Percentiles rank a stretch among this genome's conserved stretches.
phyloP scores from a whole-genome alignment of 2,113 vertebrate species.

The Bos indicus region DNA sequence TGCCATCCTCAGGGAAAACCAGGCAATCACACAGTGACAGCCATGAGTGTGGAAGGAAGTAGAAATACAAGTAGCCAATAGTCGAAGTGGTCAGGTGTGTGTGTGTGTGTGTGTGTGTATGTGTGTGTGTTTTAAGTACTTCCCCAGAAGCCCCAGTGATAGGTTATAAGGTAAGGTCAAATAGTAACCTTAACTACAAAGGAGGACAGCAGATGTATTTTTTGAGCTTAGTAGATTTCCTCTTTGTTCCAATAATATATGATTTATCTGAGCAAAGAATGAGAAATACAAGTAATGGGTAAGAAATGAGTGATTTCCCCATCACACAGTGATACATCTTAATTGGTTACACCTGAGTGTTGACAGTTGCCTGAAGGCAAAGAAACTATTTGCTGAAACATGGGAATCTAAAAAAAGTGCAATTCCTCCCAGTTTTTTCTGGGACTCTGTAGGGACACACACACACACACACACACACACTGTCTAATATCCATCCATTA shows the following conservation, averaged over 20 bases:
- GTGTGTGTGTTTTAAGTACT: not conserved
- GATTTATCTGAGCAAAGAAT: not conserved
- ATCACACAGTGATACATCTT: not conserved
- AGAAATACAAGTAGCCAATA: not conserved
- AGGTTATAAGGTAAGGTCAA: not conserved
- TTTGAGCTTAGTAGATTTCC: not conserved
- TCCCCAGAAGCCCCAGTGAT: not conserved
- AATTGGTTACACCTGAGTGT: not conserved
- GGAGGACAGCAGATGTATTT: not conserved
- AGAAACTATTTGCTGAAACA: not conserved
- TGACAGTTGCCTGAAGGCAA: not conserved
- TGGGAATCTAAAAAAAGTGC: not conserved
- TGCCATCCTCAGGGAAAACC: not conserved
- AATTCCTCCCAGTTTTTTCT: not conserved
- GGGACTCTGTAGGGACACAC: not conserved
- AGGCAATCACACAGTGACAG: not conserved
- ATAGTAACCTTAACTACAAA: not conserved
- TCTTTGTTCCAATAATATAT: not conserved
- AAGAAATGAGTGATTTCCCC: not conserved
- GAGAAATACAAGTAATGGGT: not conserved
- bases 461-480: not conserved
- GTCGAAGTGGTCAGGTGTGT: not conserved
- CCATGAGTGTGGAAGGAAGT: not conserved
- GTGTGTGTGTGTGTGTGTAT: not conserved
- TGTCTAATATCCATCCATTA: not conserved